phyloP scores from a whole-genome alignment of 2,113 vertebrate genomes.

The Edolisoma coerulescens region DNA sequence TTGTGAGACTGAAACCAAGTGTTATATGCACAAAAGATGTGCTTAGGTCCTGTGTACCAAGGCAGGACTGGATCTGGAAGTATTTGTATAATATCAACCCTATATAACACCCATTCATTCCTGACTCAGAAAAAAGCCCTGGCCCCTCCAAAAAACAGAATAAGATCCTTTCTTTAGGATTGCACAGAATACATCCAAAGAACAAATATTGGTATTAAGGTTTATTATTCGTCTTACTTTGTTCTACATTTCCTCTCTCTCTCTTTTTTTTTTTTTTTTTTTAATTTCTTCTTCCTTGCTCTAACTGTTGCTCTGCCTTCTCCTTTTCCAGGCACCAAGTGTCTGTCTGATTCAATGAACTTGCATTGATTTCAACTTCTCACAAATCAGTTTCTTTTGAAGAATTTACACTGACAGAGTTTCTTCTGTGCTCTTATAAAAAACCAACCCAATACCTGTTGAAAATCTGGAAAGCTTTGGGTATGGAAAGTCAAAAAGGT shows the following conservation, averaged over 20 bases:
- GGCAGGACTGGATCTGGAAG: not conserved
- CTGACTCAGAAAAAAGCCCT: not conserved
- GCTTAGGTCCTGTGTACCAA: not conserved
- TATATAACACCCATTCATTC: not conserved
- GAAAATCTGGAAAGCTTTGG: not conserved
- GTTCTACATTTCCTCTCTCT: not conserved
- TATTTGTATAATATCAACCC: not conserved
- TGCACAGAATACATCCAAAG: not conserved
- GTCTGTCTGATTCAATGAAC: not conserved
- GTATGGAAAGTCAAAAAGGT: not conserved
- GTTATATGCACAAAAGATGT: accelerated
- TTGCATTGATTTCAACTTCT: not conserved
- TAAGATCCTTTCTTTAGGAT: not conserved
- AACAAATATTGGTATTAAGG: not conserved
- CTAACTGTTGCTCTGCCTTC: not conserved
- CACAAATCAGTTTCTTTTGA: not conserved
- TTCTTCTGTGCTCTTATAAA: not conserved
- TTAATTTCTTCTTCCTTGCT: not conserved
- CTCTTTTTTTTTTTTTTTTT: not conserved
- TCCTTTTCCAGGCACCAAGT: not conserved
- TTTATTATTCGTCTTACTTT: not conserved
- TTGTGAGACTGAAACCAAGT: not conserved
- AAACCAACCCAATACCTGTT: accelerated
- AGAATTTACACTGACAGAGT: not conserved
- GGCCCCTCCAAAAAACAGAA: not conserved